A percentile compares a stretch with the other conserved stretches of the same genome.
Conservation (phyloP, 37 sponge, comb jelly and placozoan genomes). For the Aphrocallistes beatrix region DNA sequence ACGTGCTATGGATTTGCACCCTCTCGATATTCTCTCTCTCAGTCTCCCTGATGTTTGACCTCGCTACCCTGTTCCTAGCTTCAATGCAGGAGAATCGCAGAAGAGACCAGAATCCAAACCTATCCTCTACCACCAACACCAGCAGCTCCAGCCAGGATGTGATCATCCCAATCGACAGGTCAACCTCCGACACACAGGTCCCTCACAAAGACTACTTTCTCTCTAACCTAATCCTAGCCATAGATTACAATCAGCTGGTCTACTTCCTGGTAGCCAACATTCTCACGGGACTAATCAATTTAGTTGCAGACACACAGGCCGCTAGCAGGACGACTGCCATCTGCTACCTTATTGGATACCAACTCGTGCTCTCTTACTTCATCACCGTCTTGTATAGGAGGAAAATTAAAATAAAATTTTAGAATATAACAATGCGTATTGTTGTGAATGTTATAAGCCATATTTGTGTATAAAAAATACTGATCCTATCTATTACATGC, state of each 20-base stretch:
- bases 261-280: constrained; percentile 84
- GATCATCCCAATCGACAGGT: not conserved
- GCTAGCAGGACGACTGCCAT: constrained; percentile 11
- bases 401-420: constrained; percentile 47
- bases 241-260: constrained; percentile 76
- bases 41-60: not conserved
- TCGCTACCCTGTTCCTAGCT: not conserved
- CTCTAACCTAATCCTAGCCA: constrained; percentile 39
- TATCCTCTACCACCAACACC: not conserved
- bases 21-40: not conserved
- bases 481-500: not conserved
- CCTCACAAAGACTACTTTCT: not conserved
- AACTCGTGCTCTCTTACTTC: constrained; percentile 26
- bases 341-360: constrained; percentile 30
- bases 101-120: not conserved
- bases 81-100: not conserved
- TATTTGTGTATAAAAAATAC: too few species aligned
- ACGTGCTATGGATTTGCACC: constrained; percentile 72
- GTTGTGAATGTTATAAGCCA: not conserved
- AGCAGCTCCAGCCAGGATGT: not conserved
- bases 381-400: constrained; percentile 19
- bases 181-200: not conserved
- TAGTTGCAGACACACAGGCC: constrained; percentile 56
- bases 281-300: constrained; percentile 77
- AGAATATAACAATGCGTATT: not conserved